Conservation (phyloP, 2,797 vertebrate species). For the Pipistrellus nathusii region DNA sequence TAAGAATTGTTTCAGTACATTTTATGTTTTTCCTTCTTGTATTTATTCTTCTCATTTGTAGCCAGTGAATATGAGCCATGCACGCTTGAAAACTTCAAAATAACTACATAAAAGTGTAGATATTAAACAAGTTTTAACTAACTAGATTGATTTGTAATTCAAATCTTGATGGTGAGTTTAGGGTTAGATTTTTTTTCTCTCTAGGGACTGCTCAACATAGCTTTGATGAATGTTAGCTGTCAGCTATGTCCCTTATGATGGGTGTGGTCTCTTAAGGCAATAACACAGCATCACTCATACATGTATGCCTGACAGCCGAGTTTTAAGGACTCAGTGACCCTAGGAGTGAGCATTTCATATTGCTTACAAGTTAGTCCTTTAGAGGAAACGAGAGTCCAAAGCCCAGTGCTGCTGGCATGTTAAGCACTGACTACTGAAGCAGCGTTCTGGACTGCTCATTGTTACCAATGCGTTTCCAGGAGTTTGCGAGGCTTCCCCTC, state of each 20-base stretch:
- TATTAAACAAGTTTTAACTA: slow-evolving; percentile 15
- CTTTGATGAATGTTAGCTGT: not conserved
- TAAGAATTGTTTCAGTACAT: slow-evolving; percentile 31
- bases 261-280: not conserved
- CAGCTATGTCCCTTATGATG: not conserved
- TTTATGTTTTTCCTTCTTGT: not conserved
- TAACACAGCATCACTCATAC: not conserved
- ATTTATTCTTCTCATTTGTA: slow-evolving; percentile 55
- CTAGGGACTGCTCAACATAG: not conserved
- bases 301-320: not conserved
- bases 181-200: not conserved
- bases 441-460: not conserved
- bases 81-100: slow-evolving; percentile 31
- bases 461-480: not conserved
- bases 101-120: not conserved
- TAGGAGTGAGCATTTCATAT: too few relatives aligned
- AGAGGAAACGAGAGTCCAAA: not conserved
- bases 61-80: slow-evolving; percentile 23
- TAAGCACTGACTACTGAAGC: not conserved
- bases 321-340: not conserved
- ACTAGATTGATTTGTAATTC: slow-evolving; percentile 30
- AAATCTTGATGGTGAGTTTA: slow-evolving; percentile 16
- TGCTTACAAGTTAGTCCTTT: not conserved
- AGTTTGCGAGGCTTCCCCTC: not conserved
- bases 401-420: too few relatives aligned